Conservation (phyloP, 2,888 invertebrate species). For the Odontocolon sp. region DNA sequence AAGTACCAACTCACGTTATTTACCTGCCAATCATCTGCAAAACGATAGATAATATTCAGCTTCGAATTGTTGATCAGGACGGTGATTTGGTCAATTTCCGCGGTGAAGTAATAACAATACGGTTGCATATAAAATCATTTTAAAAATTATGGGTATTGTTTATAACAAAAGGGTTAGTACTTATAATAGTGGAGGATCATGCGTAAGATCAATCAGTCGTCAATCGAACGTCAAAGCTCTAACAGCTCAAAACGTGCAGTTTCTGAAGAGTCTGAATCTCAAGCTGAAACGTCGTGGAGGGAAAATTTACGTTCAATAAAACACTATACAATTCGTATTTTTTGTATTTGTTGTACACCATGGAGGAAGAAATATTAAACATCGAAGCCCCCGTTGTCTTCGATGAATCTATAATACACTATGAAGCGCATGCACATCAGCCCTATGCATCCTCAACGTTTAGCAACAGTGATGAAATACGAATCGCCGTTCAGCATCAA, state of each 20-base stretch:
- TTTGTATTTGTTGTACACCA: conserved; percentile 7
- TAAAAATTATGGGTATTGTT: conserved; percentile 38
- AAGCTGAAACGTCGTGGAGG: neutral
- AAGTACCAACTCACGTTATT: neutral
- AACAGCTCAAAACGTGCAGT: conserved; percentile 32
- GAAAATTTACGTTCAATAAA: no score
- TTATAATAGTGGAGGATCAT: conserved; percentile 15
- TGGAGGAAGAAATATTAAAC: conserved; percentile 11
- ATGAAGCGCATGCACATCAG: conserved; percentile 12
- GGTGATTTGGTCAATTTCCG: conserved; percentile 72
- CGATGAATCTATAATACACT: conserved; percentile 39
- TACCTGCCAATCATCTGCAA: neutral
- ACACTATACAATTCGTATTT: neutral
- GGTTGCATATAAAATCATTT: conserved; percentile 61
- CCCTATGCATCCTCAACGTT: conserved; percentile 51
- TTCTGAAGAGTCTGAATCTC: conserved; percentile 32
- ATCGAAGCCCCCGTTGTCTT: conserved; percentile 38
- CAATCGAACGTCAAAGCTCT: conserved; percentile 14
- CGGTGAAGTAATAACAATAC: conserved; percentile 71
- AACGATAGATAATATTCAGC: conserved; percentile 56
- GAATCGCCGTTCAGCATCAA: no score
- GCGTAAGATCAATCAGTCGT: conserved; percentile 9
- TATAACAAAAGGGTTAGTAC: neutral
- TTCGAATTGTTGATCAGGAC: conserved; percentile 63
- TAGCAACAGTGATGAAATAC: no score